Evolutionary conservation across 2,113 vertebrate genomes (phyloP).

Genomic region (Callospermophilus lateralis): DNA sequence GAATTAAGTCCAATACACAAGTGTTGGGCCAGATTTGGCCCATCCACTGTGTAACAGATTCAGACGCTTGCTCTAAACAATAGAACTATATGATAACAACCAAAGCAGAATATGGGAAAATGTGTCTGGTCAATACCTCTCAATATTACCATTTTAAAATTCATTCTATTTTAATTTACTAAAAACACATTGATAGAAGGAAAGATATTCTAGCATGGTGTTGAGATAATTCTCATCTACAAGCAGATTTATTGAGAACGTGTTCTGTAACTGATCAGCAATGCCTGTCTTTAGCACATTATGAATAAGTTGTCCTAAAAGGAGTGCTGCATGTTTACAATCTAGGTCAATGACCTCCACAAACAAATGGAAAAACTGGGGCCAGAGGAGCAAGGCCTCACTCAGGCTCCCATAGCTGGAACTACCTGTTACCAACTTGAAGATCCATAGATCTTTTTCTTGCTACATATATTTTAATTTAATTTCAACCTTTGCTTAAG

Average conservation of each 20-base stretch:
- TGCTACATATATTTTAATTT: not conserved
- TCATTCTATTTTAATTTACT: no score
- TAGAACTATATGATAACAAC: no score
- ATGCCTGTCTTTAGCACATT: not conserved
- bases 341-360: not conserved
- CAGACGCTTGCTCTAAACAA: no score
- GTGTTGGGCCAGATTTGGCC: no score
- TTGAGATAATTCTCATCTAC: not conserved
- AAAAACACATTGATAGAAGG: not conserved
- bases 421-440: not conserved
- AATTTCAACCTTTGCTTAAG: constrained; percentile 6
- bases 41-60: no score
- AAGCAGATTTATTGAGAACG: not conserved
- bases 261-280: not conserved
- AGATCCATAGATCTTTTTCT: not conserved
- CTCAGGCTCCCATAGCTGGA: not conserved
- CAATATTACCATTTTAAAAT: no score
- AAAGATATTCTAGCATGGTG: not conserved
- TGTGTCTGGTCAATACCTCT: no score
- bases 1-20: no score
- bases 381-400: not conserved
- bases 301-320: not conserved
- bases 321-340: not conserved
- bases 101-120: no score
- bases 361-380: not conserved